Evolutionary conservation across 2,113 vertebrate genomes (phyloP).

Genomic region (Seriola aureovittata): DNA sequence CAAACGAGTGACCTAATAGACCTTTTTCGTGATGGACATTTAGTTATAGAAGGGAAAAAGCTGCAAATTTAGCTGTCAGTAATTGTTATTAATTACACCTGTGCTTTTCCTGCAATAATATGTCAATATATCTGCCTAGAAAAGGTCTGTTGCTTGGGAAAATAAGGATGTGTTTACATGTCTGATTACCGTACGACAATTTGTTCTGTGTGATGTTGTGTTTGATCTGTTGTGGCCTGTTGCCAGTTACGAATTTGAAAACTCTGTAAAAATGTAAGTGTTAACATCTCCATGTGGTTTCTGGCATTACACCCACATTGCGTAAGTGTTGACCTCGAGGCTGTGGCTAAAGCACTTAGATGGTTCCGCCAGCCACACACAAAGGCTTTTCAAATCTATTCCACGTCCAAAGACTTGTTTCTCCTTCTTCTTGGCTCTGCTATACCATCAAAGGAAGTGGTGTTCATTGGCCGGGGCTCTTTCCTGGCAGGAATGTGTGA

Average conservation of each 20-base stretch:
- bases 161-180: constrained; percentile 8
- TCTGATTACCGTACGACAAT: background rate
- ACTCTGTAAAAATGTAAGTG: constrained; percentile 1
- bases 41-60: background rate
- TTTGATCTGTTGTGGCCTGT: background rate
- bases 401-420: constrained; percentile 49
- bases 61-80: background rate
- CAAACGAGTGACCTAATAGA: background rate
- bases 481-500: constrained; percentile 69
- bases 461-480: constrained; percentile 48
- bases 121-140: background rate
- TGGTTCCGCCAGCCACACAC: constrained; percentile 46
- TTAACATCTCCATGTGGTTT: constrained; percentile 45
- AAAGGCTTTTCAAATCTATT: constrained; percentile 61
- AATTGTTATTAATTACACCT: constrained; percentile 31
- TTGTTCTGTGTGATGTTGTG: background rate
- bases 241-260: constrained; percentile 8
- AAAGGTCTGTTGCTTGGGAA: constrained; percentile 1
- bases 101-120: background rate
- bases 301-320: constrained; percentile 62
- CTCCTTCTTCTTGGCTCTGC: constrained; percentile 41
- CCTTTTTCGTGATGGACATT: background rate
- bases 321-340: constrained; percentile 60
- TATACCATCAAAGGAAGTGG: constrained; percentile 72
- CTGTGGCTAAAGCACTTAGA: constrained; percentile 48